Evolutionary conservation across 2,113 vertebrate species (phyloP).

Genomic region (Hypocryptadius cinnamomeus): DNA sequence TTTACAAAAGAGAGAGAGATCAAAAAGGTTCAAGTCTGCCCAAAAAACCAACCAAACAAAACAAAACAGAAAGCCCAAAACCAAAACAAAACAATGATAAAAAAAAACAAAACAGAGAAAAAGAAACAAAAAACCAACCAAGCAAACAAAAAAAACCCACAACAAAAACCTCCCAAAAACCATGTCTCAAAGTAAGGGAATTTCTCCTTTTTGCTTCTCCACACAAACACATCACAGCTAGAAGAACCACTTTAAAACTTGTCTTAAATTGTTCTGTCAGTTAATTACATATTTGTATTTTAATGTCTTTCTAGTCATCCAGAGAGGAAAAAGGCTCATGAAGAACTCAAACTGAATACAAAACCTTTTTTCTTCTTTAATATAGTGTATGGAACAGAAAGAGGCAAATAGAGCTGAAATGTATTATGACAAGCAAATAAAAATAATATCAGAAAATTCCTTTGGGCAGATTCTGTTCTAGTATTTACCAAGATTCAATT

Average conservation of each 20-base stretch:
- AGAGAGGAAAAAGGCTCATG: background rate
- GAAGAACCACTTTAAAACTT: background rate
- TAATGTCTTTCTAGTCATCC: background rate
- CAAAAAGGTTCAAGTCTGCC: background rate
- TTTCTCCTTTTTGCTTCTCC: constrained; percentile 3
- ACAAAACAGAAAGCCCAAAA: background rate
- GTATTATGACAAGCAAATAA: constrained; percentile 6
- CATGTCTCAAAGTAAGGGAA: background rate
- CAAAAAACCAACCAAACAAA: background rate
- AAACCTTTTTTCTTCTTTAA: background rate
- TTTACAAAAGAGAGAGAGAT: constrained; percentile 19
- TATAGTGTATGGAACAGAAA: background rate
- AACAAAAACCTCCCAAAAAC: background rate
- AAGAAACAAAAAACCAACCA: background rate
- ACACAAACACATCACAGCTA: background rate
- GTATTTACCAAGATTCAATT: background rate
- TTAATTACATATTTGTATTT: constrained; percentile 37
- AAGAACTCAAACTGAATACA: background rate
- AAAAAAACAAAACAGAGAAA: background rate
- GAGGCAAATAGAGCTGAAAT: background rate
- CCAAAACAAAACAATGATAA: background rate
- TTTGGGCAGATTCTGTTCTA: constrained; percentile 21
- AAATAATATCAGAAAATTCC: constrained; percentile 11
- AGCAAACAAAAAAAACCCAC: background rate
- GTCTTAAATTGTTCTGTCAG: background rate